phyloP scores from a whole-genome alignment of 2,113 vertebrate species.

The Boulengeromyrus knoepffleri region DNA sequence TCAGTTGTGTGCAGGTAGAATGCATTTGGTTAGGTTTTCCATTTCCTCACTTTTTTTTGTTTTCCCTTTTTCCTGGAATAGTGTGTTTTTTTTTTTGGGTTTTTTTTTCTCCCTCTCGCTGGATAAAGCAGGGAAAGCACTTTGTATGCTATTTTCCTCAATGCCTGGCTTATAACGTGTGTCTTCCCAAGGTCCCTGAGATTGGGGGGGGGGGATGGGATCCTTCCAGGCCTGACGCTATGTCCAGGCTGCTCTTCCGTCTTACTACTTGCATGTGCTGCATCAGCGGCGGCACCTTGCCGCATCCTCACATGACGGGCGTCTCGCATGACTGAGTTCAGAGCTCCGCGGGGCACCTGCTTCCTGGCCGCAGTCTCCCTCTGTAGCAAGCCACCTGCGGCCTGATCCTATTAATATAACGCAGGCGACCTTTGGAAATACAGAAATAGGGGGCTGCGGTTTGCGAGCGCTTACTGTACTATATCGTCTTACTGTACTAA shows the following conservation, averaged over 20 bases:
- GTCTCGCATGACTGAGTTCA: neutral
- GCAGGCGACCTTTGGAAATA: neutral
- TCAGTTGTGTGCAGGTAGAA: neutral
- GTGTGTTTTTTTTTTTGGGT: neutral
- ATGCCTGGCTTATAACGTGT: neutral
- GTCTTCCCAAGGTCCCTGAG: neutral
- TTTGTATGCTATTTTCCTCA: neutral
- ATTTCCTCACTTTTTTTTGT: neutral
- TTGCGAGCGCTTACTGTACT: constrained; percentile 2
- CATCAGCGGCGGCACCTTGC: neutral
- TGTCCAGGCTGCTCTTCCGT: neutral
- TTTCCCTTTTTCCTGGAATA: neutral
- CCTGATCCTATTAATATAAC: neutral
- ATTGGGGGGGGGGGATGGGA: neutral
- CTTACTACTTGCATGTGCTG: neutral
- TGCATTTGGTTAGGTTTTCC: neutral
- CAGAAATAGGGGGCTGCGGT: neutral
- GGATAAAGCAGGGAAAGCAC: neutral
- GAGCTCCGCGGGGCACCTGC: neutral
- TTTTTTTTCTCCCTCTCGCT: neutral
- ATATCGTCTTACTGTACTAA: constrained; percentile 1
- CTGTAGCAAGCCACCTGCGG: neutral
- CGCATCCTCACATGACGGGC: neutral
- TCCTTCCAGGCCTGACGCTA: neutral
- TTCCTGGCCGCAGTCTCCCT: neutral